These are phyloP conservation scores for Dryas iulia DNA, from an alignment of 1,140 invertebrate genomes.

Conservation along the genomic window DNA sequence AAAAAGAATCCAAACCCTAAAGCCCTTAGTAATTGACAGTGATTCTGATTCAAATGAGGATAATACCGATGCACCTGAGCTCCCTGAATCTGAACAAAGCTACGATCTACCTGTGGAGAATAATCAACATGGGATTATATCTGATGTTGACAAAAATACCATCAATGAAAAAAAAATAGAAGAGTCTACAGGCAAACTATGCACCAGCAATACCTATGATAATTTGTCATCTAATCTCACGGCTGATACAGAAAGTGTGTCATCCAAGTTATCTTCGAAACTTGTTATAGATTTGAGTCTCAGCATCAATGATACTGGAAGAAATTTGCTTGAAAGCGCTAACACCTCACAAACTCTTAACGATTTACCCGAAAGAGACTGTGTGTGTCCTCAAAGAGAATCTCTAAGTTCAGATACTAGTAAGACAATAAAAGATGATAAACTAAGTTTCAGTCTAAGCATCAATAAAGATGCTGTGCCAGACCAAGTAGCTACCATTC, in stretches of 20 bases:
- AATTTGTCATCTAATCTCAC: slow-evolving; percentile 38
- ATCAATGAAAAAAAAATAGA: slow-evolving; percentile 22
- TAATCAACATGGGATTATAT: slow-evolving; percentile 19
- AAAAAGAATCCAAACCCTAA: slow-evolving; percentile 65
- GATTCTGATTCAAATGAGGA: slow-evolving; percentile 56
- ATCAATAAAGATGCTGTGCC: slow-evolving; percentile 43
- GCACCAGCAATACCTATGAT: slow-evolving; percentile 32
- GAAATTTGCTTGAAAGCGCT: slow-evolving; percentile 36
- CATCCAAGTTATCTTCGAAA: slow-evolving; percentile 49
- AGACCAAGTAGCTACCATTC: slow-evolving; percentile 41
- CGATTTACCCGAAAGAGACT: slow-evolving; percentile 63
- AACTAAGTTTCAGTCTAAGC: slow-evolving; percentile 40
- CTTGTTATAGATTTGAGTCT: slow-evolving; percentile 59
- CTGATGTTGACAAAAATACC: neutral
- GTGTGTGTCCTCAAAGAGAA: slow-evolving; percentile 41
- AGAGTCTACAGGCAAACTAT: slow-evolving; percentile 14
- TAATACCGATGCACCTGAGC: slow-evolving; percentile 64
- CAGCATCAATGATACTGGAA: slow-evolving; percentile 51
- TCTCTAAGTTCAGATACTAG: slow-evolving; percentile 19
- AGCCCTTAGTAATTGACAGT: slow-evolving; percentile 49
- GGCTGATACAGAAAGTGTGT: slow-evolving; percentile 33
- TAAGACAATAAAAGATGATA: slow-evolving; percentile 34
- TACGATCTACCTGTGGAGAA: slow-evolving; percentile 42
- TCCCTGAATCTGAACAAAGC: slow-evolving; percentile 55
- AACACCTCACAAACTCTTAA: slow-evolving; percentile 32